These are phyloP conservation scores for Manacus vitellinus DNA, from an alignment of 2,113 vertebrate species.

Conservation along the genomic window DNA sequence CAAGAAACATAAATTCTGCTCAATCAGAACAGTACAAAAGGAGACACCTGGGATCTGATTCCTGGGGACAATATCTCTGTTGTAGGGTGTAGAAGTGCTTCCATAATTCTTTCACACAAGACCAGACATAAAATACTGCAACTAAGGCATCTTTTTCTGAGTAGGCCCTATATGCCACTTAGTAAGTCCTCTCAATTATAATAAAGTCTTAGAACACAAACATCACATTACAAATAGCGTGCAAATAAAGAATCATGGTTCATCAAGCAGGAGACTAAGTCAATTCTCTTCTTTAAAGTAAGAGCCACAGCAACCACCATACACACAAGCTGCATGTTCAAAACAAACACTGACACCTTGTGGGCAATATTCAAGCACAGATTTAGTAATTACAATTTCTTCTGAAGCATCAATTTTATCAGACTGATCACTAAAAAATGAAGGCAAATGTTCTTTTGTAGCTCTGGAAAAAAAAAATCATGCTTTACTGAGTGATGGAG, in stretches of 20 bases:
- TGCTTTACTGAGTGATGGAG: not conserved
- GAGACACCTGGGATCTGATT: not conserved
- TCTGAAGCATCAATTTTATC: not conserved
- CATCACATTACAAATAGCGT: not conserved
- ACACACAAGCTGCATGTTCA: accelerated
- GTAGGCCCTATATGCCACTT: not conserved
- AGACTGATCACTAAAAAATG: accelerated
- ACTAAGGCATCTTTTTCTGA: not conserved
- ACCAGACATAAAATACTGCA: not conserved
- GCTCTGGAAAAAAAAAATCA: not conserved
- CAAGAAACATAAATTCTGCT: not conserved
- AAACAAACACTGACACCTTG: conserved; percentile 67
- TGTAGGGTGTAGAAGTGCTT: not conserved
- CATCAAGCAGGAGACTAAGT: not conserved
- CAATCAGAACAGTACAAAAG: not conserved
- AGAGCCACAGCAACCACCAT: not conserved
- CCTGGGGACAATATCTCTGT: not conserved
- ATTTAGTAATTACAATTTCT: accelerated
- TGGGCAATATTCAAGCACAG: not conserved
- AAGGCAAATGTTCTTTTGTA: not conserved
- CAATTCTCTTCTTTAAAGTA: not conserved
- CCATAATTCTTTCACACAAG: not conserved
- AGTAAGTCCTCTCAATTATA: not conserved
- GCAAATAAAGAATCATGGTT: not conserved
- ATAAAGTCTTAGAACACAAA: not conserved